phyloP scores from a whole-genome alignment of 2,888 invertebrate species.

The Ectemnius lituratus region DNA sequence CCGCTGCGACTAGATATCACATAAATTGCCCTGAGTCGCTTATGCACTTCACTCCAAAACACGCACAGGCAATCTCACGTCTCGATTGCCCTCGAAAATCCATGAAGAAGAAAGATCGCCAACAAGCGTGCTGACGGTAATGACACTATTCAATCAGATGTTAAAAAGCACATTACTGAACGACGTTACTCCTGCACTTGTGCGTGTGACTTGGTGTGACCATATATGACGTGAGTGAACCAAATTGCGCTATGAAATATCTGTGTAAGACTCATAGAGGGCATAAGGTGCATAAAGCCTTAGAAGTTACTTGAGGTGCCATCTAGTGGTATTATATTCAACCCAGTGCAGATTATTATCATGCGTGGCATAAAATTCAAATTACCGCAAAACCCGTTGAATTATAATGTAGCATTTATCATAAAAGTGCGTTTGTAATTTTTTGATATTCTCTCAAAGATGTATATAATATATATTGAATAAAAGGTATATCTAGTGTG shows the following conservation, averaged over 20 bases:
- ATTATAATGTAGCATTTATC: no score
- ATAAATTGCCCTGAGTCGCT: conserved; percentile 27
- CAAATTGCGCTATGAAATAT: not conserved
- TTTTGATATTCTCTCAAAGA: no score
- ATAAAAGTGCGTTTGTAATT: no score
- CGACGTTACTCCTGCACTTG: not conserved
- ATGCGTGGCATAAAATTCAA: no score
- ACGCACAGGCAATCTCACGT: not conserved
- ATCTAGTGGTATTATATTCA: no score
- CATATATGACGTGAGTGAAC: conserved; percentile 47
- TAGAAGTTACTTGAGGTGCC: no score
- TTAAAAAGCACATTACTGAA: conserved; percentile 11
- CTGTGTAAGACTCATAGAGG: not conserved
- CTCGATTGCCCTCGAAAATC: not conserved
- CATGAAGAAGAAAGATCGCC: not conserved
- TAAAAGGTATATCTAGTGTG: no score
- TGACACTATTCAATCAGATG: conserved; percentile 13
- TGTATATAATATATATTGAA: no score
- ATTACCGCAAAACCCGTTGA: no score
- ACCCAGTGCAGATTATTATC: no score
- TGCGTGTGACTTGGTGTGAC: conserved; percentile 28
- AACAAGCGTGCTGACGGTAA: conserved; percentile 1
- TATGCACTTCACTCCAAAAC: not conserved
- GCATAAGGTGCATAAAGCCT: not conserved
- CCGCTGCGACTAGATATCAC: conserved; percentile 24